Conservation (phyloP, 2,113 vertebrate species). For the Gambusia holbrooki region DNA sequence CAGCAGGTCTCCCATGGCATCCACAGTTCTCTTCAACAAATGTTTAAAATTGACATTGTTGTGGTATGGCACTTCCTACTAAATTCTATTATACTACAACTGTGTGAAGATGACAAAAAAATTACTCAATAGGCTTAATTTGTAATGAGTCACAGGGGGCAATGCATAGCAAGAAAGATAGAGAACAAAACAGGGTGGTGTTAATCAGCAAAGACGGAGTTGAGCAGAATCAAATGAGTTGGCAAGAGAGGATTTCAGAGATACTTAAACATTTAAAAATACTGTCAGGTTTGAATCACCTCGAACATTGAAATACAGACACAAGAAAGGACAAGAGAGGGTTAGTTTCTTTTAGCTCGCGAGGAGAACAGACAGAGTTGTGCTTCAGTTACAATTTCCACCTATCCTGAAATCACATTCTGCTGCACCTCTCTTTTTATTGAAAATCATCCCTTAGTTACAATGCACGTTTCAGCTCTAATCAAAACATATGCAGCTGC, state of each 20-base stretch:
- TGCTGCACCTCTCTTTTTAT: too few relatives aligned
- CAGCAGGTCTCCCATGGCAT: not conserved
- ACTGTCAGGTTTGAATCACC: too few relatives aligned
- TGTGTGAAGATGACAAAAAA: constrained; percentile 2
- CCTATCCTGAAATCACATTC: too few relatives aligned
- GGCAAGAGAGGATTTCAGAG: constrained; percentile 36
- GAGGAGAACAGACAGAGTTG: too few relatives aligned
- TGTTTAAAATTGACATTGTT: not conserved
- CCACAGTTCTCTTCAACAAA: not conserved
- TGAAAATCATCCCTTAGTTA: too few relatives aligned
- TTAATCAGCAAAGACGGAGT: constrained; percentile 35
- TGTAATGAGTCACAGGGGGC: constrained; percentile 60
- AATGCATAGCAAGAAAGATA: constrained; percentile 30
- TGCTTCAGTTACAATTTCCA: too few relatives aligned
- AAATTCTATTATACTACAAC: constrained; percentile 44
- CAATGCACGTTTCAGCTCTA: too few relatives aligned
- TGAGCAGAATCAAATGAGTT: constrained; percentile 33
- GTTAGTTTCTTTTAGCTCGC: too few relatives aligned
- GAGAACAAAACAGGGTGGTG: constrained; percentile 32
- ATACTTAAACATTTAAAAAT: constrained; percentile 61
- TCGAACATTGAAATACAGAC: too few relatives aligned
- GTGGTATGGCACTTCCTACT: not conserved
- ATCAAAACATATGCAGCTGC: too few relatives aligned
- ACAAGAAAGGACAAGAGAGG: too few relatives aligned
- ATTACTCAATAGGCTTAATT: constrained; percentile 18